Base-by-base conservation (phyloP, 2,113 vertebrate genomes). In the Galemys pyrenaicus region DNA sequence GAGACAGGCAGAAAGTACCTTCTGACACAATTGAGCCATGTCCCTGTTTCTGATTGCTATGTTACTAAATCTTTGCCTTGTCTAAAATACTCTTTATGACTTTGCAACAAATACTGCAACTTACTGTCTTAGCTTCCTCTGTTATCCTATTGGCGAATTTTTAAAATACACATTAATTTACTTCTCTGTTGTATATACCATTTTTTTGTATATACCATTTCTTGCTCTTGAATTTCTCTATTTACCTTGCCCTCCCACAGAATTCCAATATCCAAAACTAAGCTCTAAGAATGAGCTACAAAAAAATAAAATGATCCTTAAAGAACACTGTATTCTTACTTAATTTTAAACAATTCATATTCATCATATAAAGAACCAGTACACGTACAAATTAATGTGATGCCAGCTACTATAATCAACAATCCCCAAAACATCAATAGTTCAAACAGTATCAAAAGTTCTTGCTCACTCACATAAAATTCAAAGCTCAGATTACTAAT, bases 341-440 rank as follows among this genome's bases (percentile, higher is more conserved):
- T 84, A 64, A 46, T 87, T 94, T 77, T 90, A 51, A 65, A 94
- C 30, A 35, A 71, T 41, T 37, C 11, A 41, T 73, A 87, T 62
- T 90, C 22, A 67, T 35, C 12, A 85, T 30, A 20, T 78, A 90
- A 94, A 94, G 5, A 75, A 41, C 64, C 41, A 4, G 0, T 12
- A 17, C 26, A 28, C 84, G 11, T 26, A 54, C 56, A 95, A 68
- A 1, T 62, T 74, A 92, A 74, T 3, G 6, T 35, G 20, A 26
- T 24, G 3, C 22, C 70, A 87, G 13, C 22, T 64, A 49, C 20
- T 56, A 0, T 41, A 62, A 86, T 87, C 32, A 71, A 37, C 9
- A 77, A 46, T 0, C 10, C 12, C 60, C 9, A 22, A 56, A 90
- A 56, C 39, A 1, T 46, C 6, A 79, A 9, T 0, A 91, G 22